Base-by-base conservation (phyloP, 2,797 vertebrate genomes). In the Triplophysa bombifrons region DNA sequence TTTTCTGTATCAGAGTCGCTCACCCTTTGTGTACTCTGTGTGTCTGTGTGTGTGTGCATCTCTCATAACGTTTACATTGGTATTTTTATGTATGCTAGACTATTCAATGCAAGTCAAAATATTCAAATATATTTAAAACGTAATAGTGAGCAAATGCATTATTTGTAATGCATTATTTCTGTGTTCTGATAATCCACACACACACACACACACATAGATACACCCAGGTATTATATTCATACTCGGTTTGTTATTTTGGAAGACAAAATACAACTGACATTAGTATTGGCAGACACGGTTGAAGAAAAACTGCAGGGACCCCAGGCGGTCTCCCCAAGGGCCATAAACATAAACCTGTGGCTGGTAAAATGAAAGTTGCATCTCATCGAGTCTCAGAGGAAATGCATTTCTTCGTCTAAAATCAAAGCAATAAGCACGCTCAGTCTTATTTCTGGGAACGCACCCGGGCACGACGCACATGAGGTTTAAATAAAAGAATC, bases 231-330 rank as follows among this genome's bases (percentile, higher is more conserved):
- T 19, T 20, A 53, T 74, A 76, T 77, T 82, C 20, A 77, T 80
- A 71, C 19, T 69, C 60, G 44, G 56, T 77, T 72, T 80, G 70
- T 77, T 74, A 80, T 84, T 44, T 71, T 71, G 51, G 20, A 74
- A 17, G 34, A 74, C 65, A 81, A 51, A 69, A 58, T 38, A 30
- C 55, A 82, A 82, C 64, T 63, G 70, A 64, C 78, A 84, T 80
- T 70, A 78, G 30, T 71, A 68, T 70, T 80, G 78, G 73, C 81
- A 80, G 74, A 67, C 71, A 80, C 71, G 22, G 44, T 77, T 71
- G 71, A 51, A 67, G 74, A 80, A 51, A 84, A 82, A 74, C 77
- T 82, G 63, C 70, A 53, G 73, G 79, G 73, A 60, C 80, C 64
- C 69, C 44, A 77, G 77, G 70, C 65, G 60, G 74, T 82, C 74